Percentiles rank a stretch among this genome's conserved stretches.
phyloP scores from a whole-genome alignment of 2,888 invertebrate species.

The Agrochola lychnidis region DNA sequence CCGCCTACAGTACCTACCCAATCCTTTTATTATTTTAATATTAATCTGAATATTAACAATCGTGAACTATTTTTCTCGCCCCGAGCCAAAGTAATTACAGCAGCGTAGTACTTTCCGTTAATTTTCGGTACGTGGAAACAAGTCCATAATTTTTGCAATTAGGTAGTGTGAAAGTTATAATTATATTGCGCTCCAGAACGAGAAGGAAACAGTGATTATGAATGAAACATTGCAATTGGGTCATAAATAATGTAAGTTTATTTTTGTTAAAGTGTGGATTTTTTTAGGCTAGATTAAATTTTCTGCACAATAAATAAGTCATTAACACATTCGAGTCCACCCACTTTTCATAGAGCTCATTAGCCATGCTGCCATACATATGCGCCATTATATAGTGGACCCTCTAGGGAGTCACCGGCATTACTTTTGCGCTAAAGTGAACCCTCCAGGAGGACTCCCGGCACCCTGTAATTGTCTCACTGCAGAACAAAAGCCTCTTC shows the following conservation, averaged over 20 bases:
- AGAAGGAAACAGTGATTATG: slow-evolving; percentile 23
- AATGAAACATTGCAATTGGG: slow-evolving; percentile 11
- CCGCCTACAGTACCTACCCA: too few species aligned
- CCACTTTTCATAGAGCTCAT: too few species aligned
- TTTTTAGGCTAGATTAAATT: not conserved
- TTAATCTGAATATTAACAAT: slow-evolving; percentile 19
- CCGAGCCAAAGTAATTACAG: slow-evolving; percentile 4
- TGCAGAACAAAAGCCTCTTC: too few species aligned
- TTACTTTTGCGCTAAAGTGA: too few species aligned
- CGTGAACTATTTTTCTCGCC: not conserved
- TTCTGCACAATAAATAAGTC: not conserved
- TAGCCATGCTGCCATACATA: too few species aligned
- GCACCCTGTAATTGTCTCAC: too few species aligned
- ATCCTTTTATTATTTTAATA: not conserved
- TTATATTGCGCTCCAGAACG: slow-evolving; percentile 5
- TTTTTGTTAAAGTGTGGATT: not conserved
- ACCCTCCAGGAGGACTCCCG: too few species aligned
- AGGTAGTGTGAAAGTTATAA: slow-evolving; percentile 32
- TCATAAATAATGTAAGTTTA: slow-evolving; percentile 11
- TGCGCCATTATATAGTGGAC: too few species aligned
- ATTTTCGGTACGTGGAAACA: not conserved
- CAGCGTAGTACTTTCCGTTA: not conserved
- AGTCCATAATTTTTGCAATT: slow-evolving; percentile 37
- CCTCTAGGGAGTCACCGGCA: too few species aligned
- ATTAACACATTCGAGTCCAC: too few species aligned